Conservation (phyloP, 2,797 vertebrate species). For the Arnoldichthys spilopterus region DNA sequence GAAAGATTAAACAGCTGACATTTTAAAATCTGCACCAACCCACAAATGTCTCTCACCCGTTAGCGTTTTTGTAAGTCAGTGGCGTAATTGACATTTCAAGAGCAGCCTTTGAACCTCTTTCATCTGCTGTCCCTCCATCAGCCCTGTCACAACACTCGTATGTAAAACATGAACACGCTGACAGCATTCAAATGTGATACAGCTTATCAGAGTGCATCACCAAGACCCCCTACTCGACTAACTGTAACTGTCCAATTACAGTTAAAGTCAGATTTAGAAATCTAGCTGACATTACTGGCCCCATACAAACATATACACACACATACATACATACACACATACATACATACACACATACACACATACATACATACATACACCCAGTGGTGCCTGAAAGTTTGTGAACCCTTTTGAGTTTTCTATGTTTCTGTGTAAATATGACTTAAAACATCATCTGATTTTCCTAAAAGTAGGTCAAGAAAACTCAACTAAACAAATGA, state of each 20-base stretch:
- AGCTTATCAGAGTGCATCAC: neutral
- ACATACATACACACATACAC: no score
- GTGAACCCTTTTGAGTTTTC: no score
- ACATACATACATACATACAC: no score
- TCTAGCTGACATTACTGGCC: neutral
- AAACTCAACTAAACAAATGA: no score
- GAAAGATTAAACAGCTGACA: neutral
- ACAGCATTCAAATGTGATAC: slow-evolving; percentile 45
- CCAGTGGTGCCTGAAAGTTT: no score
- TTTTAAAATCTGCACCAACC: neutral
- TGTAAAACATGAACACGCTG: slow-evolving; percentile 49
- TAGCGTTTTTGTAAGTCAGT: neutral
- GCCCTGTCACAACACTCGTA: slow-evolving; percentile 47
- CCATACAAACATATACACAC: neutral
- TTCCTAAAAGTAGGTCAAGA: no score
- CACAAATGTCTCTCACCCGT: neutral
- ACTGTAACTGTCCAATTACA: slow-evolving; percentile 11
- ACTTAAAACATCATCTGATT: no score
- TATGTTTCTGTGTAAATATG: no score
- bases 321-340: no score
- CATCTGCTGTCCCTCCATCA: slow-evolving; percentile 60
- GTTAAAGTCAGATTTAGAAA: neutral
- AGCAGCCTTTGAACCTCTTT: slow-evolving; percentile 49
- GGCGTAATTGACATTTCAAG: slow-evolving; percentile 22
- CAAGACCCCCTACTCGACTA: neutral